Evolutionary conservation across 2,888 invertebrate species (phyloP).

Genomic region (Lutraria lutraria): DNA sequence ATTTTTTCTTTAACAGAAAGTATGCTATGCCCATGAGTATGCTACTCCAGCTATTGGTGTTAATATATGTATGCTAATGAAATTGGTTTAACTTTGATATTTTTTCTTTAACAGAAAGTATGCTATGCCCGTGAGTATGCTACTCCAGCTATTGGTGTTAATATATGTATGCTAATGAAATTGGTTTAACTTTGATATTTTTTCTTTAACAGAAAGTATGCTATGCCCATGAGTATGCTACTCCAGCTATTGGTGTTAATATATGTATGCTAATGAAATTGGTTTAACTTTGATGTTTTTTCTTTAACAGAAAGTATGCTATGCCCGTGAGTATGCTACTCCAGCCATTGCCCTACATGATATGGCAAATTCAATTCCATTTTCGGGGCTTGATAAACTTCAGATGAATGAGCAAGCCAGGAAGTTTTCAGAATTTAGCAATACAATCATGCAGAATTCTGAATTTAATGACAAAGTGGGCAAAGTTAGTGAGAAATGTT

Average conservation of each 20-base stretch:
- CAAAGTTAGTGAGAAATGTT: slow-evolving; percentile 53
- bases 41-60: slow-evolving; percentile 61
- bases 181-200: background rate
- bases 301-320: slow-evolving; percentile 58
- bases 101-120: slow-evolving; percentile 45
- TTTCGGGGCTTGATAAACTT: slow-evolving; percentile 54
- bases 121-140: slow-evolving; percentile 66
- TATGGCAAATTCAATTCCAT: slow-evolving; percentile 51
- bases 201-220: slow-evolving; percentile 56
- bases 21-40: slow-evolving; percentile 63
- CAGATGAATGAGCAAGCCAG: slow-evolving; percentile 54
- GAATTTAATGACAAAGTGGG: slow-evolving; percentile 54
- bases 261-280: too few species aligned
- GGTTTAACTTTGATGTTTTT: background rate
- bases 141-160: slow-evolving; percentile 59
- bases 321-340: slow-evolving; percentile 64
- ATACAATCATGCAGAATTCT: slow-evolving; percentile 38
- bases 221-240: slow-evolving; percentile 63
- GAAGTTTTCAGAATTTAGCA: slow-evolving; percentile 44
- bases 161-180: too few species aligned
- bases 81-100: too few species aligned
- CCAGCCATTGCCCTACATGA: slow-evolving; percentile 59
- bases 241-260: slow-evolving; percentile 59
- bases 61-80: too few species aligned
- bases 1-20: slow-evolving; percentile 45